Percentiles rank a stretch among this genome's conserved stretches.
These are phyloP conservation scores for Sycophaga agraensis DNA, from an alignment of 1,140 invertebrate genomes.

Conservation along the genomic window DNA sequence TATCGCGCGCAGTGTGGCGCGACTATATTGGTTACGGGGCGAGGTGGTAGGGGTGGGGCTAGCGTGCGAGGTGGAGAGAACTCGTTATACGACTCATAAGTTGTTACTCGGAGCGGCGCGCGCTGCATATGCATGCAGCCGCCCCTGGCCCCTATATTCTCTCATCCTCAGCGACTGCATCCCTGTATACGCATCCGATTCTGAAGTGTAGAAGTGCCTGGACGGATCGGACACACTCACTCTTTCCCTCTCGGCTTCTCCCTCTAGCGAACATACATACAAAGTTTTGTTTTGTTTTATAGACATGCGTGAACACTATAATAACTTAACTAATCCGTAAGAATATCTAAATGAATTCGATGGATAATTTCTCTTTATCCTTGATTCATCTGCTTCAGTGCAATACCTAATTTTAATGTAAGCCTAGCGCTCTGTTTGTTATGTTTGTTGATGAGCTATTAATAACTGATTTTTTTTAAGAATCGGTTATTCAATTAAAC, in stretches of 20 bases:
- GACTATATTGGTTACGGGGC: background rate
- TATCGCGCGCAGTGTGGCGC: background rate
- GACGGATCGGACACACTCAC: background rate
- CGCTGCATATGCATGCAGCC: conserved; percentile 53
- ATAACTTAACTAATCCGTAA: no score
- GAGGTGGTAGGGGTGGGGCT: no score
- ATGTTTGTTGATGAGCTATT: no score
- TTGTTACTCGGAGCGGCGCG: conserved; percentile 54
- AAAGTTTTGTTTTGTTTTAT: no score
- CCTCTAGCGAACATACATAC: no score
- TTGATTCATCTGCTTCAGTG: no score
- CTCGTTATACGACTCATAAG: conserved; percentile 45
- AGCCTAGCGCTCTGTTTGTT: no score
- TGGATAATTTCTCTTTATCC: no score
- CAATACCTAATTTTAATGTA: no score
- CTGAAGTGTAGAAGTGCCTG: background rate
- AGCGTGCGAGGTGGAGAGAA: conserved; percentile 31
- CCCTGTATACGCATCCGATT: background rate
- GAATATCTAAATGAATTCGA: background rate
- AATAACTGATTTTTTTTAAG: no score
- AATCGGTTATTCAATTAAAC: no score
- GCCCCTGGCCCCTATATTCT: conserved; percentile 2
- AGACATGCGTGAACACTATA: no score
- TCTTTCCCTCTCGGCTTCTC: background rate
- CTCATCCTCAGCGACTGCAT: background rate